phyloP scores from a whole-genome alignment of 2,113 vertebrate genomes.

The Antennarius striatus region DNA sequence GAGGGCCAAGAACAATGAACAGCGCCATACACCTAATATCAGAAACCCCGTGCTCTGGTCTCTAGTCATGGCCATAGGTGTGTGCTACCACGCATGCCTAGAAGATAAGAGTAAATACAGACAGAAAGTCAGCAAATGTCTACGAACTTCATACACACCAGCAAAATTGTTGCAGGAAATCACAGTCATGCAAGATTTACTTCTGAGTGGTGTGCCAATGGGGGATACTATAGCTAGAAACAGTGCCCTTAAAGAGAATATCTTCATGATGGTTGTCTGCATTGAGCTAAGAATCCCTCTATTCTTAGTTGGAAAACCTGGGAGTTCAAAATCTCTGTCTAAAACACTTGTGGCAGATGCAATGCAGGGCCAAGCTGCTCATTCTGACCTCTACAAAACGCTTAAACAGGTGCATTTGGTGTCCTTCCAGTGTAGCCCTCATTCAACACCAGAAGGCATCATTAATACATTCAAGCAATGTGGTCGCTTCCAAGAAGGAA shows the following conservation, averaged over 20 bases:
- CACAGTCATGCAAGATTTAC: constrained; percentile 85
- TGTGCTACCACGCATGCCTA: constrained; percentile 93
- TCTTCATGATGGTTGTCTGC: constrained; percentile 98
- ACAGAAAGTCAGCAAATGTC: constrained; percentile 70
- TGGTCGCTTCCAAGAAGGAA: constrained; percentile 94
- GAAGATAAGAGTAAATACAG: constrained; percentile 85
- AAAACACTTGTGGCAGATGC: constrained; percentile 95
- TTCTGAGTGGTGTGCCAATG: constrained; percentile 84
- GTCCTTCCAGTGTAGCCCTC: constrained; percentile 97
- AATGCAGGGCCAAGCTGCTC: constrained; percentile 93
- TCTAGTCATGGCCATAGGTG: constrained; percentile 86
- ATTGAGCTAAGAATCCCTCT: constrained; percentile 95
- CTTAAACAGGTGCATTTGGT: constrained; percentile 94
- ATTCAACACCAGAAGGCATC: constrained; percentile 96
- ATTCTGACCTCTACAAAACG: constrained; percentile 85
- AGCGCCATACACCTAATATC: background rate
- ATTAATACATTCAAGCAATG: constrained; percentile 95
- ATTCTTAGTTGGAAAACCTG: constrained; percentile 96
- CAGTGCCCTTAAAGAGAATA: constrained; percentile 91
- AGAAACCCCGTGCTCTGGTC: constrained; percentile 85
- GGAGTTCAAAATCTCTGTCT: constrained; percentile 96
- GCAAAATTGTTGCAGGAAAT: constrained; percentile 84
- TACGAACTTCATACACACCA: constrained; percentile 74
- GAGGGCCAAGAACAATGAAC: constrained; percentile 16
- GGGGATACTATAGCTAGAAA: constrained; percentile 90